Base-by-base conservation (phyloP, 1,140 invertebrate genomes). In the Hestina assimilis region DNA sequence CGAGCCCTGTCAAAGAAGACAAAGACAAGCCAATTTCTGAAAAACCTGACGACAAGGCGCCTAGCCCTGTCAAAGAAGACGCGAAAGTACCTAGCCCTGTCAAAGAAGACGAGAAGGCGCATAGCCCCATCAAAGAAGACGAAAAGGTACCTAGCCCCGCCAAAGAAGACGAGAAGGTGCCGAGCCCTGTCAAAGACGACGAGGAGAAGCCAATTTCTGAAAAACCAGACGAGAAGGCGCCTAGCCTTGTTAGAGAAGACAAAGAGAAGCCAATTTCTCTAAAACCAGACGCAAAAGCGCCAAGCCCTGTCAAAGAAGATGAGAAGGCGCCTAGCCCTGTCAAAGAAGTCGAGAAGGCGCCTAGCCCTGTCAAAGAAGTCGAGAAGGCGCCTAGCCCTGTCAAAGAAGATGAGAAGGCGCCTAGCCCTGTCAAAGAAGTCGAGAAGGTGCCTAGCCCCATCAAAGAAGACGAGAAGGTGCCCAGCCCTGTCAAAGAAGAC, bases 401-500 rank as follows among this genome's bases (percentile, higher is more conserved):
- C 28, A 47, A 19, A 41, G 14, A 56, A 38, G 24, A 56, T 0
- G 15, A 63, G 17, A 54, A 60, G 21, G 17, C 12, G 14, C 24
- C 51, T 7, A 58, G 48, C 12, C 33, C 63, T 35, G 47, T 14
- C 1, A 43, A 55, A 5, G 33, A 52, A n/a, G n/a, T n/a, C 1
- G 51, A 51, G 0, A 60, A 65, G 6, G 38, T 29, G 31, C n/a
- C 48, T 14, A 57, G 26, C 11, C 50, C 43, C n/a, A 29, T 43
- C 6, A 28, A 47, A 38, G 51, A 31, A 0, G 55, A 62, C 0
- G 67, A 64, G 12, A 23, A 35, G 12, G n/a, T 40, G 0, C n/a
- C n/a, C n/a, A 21, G 4, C 1, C 40, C 15, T 5, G 19, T 12
- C 1, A 35, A 4, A 6, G 31, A 48, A n/a, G n/a, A n/a, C n/a